These are phyloP conservation scores for Castor canadensis DNA, from an alignment of 2,113 vertebrate species.

Conservation along the genomic window DNA sequence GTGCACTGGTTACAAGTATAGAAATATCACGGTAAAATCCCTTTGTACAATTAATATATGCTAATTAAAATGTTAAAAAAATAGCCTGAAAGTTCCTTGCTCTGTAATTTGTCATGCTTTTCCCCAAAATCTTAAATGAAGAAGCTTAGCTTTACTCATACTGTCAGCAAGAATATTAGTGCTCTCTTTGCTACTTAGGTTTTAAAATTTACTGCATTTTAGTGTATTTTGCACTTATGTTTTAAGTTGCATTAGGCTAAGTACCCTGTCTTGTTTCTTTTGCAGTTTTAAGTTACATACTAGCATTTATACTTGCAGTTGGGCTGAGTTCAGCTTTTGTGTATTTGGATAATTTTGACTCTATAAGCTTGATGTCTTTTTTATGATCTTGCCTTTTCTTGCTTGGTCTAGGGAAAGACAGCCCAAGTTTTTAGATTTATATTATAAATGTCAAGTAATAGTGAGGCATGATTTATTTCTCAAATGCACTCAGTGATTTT, in stretches of 20 bases:
- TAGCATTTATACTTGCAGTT: not conserved
- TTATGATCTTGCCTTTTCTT: conserved; percentile 29
- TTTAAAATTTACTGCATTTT: conserved; percentile 34
- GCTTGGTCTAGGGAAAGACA: conserved; percentile 31
- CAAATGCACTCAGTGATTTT: conserved; percentile 2
- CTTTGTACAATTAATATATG: too few species aligned
- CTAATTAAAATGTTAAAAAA: too few species aligned
- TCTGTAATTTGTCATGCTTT: not conserved
- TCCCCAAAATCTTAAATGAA: conserved; percentile 20
- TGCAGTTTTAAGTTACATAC: not conserved
- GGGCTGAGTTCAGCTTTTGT: not conserved
- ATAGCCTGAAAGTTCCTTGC: not conserved
- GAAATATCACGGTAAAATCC: too few species aligned
- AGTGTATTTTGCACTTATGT: conserved; percentile 11
- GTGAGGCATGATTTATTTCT: conserved; percentile 7
- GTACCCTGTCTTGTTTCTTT: conserved; percentile 47
- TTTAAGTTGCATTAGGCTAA: conserved; percentile 33
- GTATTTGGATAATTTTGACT: not conserved
- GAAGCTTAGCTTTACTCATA: conserved; percentile 8
- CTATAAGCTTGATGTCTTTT: conserved; percentile 20
- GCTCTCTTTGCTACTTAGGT: not conserved
- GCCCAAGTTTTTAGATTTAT: conserved; percentile 16
- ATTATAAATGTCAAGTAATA: conserved; percentile 32
- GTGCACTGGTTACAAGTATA: too few species aligned
- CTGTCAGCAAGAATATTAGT: not conserved